These are phyloP conservation scores for Apamea crenata DNA, from an alignment of 2,888 invertebrate genomes.

Conservation along the genomic window DNA sequence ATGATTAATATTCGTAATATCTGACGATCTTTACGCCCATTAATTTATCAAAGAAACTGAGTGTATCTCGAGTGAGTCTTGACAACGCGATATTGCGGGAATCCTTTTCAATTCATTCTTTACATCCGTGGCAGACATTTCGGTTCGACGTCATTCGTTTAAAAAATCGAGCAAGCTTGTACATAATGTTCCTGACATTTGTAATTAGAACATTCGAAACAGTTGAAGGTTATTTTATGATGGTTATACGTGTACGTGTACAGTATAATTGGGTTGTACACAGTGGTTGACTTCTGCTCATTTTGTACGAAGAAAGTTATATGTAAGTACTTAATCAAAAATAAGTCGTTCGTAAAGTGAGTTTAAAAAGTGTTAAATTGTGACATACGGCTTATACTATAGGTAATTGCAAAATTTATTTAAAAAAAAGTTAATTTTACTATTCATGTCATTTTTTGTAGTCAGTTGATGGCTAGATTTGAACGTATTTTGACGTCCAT, in stretches of 20 bases:
- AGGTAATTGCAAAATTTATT: background rate
- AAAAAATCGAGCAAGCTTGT: slow-evolving; percentile 46
- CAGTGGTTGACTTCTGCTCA: background rate
- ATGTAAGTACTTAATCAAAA: background rate
- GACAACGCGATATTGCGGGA: slow-evolving; percentile 52
- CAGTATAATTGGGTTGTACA: background rate
- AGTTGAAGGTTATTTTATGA: slow-evolving; percentile 22
- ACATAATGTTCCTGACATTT: slow-evolving; percentile 52
- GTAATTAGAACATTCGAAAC: slow-evolving; percentile 31
- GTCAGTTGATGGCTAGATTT: background rate
- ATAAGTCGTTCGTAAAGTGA: background rate
- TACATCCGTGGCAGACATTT: slow-evolving; percentile 45
- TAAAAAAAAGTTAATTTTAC: background rate
- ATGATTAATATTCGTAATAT: slow-evolving; percentile 71
- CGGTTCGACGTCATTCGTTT: slow-evolving; percentile 37
- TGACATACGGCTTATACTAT: no score
- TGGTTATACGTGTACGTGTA: background rate
- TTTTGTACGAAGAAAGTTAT: background rate
- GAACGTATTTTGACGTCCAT: slow-evolving; percentile 1
- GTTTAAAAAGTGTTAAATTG: background rate
- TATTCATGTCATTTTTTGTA: background rate
- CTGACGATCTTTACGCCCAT: slow-evolving; percentile 66
- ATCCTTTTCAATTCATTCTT: slow-evolving; percentile 55
- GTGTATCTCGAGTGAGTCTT: slow-evolving; percentile 56
- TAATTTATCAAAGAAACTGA: slow-evolving; percentile 68